phyloP scores from a whole-genome alignment of 2,797 vertebrate genomes.

The Oryzias sinensis region DNA sequence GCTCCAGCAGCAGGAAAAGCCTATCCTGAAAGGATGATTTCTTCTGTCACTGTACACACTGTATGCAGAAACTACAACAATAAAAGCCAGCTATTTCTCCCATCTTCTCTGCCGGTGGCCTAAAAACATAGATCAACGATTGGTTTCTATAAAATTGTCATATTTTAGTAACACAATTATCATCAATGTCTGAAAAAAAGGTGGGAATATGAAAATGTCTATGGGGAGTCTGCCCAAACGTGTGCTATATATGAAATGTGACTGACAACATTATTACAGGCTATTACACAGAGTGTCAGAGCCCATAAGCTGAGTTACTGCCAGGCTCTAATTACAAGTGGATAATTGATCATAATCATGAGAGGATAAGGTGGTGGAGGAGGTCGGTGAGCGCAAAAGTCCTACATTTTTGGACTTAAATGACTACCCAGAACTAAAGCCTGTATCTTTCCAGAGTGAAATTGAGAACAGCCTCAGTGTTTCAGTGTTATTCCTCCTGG shows the following conservation, averaged over 20 bases:
- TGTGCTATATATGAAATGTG: slow-evolving; percentile 57
- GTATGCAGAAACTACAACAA: neutral
- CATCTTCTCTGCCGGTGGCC: slow-evolving; percentile 6
- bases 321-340: slow-evolving; percentile 70
- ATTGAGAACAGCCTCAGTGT: slow-evolving; percentile 42
- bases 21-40: neutral
- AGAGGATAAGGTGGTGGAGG: slow-evolving; percentile 63
- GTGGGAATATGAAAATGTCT: slow-evolving; percentile 24
- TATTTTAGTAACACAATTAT: slow-evolving; percentile 7
- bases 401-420: slow-evolving; percentile 54
- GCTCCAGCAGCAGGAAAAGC: neutral
- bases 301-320: slow-evolving; percentile 65
- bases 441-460: slow-evolving; percentile 47
- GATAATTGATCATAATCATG: slow-evolving; percentile 75
- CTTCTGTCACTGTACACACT: too few species aligned
- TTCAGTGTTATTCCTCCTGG: slow-evolving; percentile 24
- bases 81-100: slow-evolving; percentile 20
- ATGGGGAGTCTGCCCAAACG: slow-evolving; percentile 27
- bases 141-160: slow-evolving; percentile 15
- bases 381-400: slow-evolving; percentile 56
- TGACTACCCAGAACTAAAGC: slow-evolving; percentile 54
- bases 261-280: slow-evolving; percentile 71
- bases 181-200: slow-evolving; percentile 6
- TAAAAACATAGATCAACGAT: slow-evolving; percentile 13
- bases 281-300: slow-evolving; percentile 66